Evolutionary conservation across 2,797 vertebrate species (phyloP).

Genomic region (Molossus alvarezi): DNA sequence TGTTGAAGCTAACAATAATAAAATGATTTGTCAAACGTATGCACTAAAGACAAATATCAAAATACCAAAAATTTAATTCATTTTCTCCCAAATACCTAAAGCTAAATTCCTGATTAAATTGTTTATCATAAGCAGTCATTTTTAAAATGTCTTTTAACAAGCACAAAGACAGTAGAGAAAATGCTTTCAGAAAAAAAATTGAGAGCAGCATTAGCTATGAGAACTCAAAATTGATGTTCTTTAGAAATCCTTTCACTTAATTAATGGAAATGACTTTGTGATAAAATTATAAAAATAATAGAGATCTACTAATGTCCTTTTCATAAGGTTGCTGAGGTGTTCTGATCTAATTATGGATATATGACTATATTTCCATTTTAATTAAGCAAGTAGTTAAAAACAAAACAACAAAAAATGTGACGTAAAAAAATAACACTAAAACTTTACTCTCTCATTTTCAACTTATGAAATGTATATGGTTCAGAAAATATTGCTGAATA

Average conservation of each 20-base stretch:
- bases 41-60: not conserved
- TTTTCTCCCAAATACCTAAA: constrained; percentile 14
- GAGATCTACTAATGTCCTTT: not conserved
- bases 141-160: not conserved
- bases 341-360: not conserved
- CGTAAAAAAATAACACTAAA: not conserved
- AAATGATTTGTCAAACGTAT: not conserved
- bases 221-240: not conserved
- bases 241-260: not conserved
- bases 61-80: not conserved
- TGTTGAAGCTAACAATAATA: not conserved
- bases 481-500: constrained; percentile 57
- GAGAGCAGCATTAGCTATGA: not conserved
- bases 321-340: not conserved
- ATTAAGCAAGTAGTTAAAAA: not conserved
- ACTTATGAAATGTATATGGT: constrained; percentile 36
- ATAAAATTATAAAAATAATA: constrained; percentile 18
- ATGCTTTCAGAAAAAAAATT: not conserved
- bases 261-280: not conserved
- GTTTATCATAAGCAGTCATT: not conserved
- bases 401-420: not conserved
- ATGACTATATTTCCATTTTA: not conserved
- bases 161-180: not conserved
- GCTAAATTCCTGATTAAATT: constrained; percentile 26
- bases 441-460: constrained; percentile 27